phyloP scores from a whole-genome alignment of 2,113 vertebrate species.

The Motacilla alba region DNA sequence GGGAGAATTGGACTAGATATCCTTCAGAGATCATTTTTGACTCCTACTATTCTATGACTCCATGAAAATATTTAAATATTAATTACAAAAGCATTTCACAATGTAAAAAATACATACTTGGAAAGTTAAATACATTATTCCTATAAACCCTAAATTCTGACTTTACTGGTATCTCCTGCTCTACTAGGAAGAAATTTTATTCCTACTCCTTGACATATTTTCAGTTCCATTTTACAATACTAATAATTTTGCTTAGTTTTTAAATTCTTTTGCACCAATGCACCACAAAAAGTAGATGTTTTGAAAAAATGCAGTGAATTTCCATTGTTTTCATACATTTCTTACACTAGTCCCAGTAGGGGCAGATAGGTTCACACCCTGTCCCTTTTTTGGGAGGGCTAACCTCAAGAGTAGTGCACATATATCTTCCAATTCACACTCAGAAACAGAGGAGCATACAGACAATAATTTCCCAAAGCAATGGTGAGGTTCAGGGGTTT shows the following conservation, averaged over 20 bases:
- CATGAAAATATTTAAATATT: background rate
- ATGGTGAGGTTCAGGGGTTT: background rate
- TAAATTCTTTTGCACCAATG: background rate
- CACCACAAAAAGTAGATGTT: background rate
- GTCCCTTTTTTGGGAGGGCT: background rate
- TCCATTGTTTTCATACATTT: background rate
- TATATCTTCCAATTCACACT: background rate
- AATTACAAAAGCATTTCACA: background rate
- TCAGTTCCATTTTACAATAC: background rate
- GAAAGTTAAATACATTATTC: background rate
- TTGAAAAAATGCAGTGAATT: background rate
- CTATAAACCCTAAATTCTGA: background rate
- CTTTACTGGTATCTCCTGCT: background rate
- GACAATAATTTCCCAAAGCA: background rate
- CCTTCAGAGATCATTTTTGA: background rate
- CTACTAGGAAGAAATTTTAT: background rate
- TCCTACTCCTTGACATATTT: background rate
- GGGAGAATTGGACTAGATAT: background rate
- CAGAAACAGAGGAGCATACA: background rate
- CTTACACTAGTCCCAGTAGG: background rate
- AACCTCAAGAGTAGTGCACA: background rate
- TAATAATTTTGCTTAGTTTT: background rate
- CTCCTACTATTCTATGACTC: background rate
- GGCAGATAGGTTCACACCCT: background rate
- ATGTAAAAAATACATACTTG: background rate